These are phyloP conservation scores for Pseudochaenichthys georgianus DNA, from an alignment of 2,797 vertebrate genomes.

Conservation along the genomic window DNA sequence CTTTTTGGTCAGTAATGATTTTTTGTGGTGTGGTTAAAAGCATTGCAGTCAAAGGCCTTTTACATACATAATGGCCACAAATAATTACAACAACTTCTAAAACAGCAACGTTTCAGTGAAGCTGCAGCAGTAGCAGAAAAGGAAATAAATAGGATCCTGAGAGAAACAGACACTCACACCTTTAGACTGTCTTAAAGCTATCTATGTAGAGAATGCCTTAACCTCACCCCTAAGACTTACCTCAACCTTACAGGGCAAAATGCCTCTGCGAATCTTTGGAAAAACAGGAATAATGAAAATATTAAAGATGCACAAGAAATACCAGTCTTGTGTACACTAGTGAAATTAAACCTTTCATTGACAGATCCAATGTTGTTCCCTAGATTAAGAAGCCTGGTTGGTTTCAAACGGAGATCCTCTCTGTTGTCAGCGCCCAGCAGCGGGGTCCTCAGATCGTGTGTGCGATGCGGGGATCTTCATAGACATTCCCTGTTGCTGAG, in stretches of 20 bases:
- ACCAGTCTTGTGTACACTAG: conserved; percentile 41
- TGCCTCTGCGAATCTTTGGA: conserved; percentile 73
- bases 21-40: conserved; percentile 56
- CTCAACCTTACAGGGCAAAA: conserved; percentile 49
- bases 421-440: conserved; percentile 72
- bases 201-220: conserved; percentile 62
- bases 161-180: conserved; percentile 73
- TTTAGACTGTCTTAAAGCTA: conserved; percentile 61
- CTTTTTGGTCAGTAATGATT: conserved; percentile 80
- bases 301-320: conserved; percentile 50
- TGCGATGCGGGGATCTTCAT: conserved; percentile 79
- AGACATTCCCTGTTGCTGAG: conserved; percentile 79
- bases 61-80: conserved; percentile 56
- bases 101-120: conserved; percentile 60
- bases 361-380: conserved; percentile 32
- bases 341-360: conserved; percentile 54
- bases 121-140: conserved; percentile 67
- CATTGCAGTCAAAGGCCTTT: conserved; percentile 78
- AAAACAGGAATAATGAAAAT: conserved; percentile 61
- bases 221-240: conserved; percentile 57
- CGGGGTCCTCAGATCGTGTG: conserved; percentile 80
- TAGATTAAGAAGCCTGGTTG: conserved; percentile 40
- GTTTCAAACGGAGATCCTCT: conserved; percentile 47
- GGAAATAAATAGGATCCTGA: conserved; percentile 84
- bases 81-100: conserved; percentile 57